These are phyloP conservation scores for Teleiodes luculella DNA, from an alignment of 2,888 invertebrate species.

Conservation along the genomic window DNA sequence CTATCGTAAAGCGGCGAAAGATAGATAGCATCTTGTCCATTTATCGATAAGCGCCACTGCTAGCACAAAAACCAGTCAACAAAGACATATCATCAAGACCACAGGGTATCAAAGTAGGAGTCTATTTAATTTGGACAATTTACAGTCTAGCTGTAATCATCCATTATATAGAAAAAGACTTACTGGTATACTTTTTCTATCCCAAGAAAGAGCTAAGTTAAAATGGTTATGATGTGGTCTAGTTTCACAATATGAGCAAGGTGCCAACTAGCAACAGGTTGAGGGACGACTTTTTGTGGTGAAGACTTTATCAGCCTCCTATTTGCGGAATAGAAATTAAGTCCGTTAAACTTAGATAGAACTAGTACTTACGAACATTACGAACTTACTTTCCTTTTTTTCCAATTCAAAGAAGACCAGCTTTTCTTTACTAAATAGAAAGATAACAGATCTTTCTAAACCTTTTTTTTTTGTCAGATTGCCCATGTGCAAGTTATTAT, in stretches of 20 bases:
- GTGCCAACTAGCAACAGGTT: conserved; percentile 1
- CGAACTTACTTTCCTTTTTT: too few relatives aligned
- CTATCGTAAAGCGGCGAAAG: conserved; percentile 27
- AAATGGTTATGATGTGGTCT: neutral
- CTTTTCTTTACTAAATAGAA: too few relatives aligned
- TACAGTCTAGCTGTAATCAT: neutral
- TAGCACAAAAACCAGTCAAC: neutral
- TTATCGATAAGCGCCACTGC: neutral
- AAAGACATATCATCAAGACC: neutral
- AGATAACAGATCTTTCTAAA: too few relatives aligned
- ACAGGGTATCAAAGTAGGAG: neutral
- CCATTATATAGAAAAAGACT: neutral
- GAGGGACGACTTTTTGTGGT: neutral
- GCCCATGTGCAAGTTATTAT: too few relatives aligned
- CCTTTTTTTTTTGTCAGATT: too few relatives aligned
- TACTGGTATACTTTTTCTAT: neutral
- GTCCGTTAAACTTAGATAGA: too few relatives aligned
- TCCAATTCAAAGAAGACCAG: too few relatives aligned
- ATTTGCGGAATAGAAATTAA: conserved; percentile 2
- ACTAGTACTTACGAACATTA: too few relatives aligned
- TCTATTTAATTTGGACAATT: neutral
- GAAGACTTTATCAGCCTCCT: neutral
- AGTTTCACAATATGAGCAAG: neutral
- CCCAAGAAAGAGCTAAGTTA: neutral
- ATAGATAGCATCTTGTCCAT: neutral